Base-by-base conservation (phyloP, 2,888 invertebrate genomes). In the Archips crataeganus region DNA sequence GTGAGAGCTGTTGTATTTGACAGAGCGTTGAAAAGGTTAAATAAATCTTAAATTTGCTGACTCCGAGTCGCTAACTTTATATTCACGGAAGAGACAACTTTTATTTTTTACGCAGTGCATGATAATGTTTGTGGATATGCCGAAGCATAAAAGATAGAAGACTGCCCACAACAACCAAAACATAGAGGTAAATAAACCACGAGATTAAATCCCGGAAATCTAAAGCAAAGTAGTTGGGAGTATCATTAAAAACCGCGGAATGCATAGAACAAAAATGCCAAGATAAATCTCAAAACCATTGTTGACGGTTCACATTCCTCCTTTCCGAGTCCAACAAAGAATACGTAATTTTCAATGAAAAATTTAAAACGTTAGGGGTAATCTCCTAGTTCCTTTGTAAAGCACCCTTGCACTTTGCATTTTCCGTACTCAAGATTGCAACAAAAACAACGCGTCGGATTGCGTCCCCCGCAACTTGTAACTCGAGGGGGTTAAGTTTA, bases 351-450 rank as follows among this genome's bases (percentile, higher is more conserved):
- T 76, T 80, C 76, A 80, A 80, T 79, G 79, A 82, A 85, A 83
- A 83, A 81, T 82, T 84, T 81, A 82, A 84, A 85, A 83, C 82
- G 80, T 81, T 82, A 72, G 79, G 80, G 79, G 85, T 86, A 88
- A 87, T 85, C 87, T 85, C 79, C 81, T 75, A 81, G 84, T 84
- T 87, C 86, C 86, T 86, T 85, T 84, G 82, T 81, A 77, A 78
- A 79, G 79, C 84, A 85, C 87, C 84, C 84, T 84, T 88, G 88
- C 88, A 87, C 84, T 91, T 91, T 88, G 87, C 88, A 90, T 90
- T 88, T 85, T 86, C 83, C 82, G 78, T 79, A 78, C 79, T 78
- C 81, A 84, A 87, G 86, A 88, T 87, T 86, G 83, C 83, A 82
- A 77, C 75, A 81, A 75, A 80, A 81, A 85, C 82, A 82, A 77